Percentiles rank a stretch among this genome's conserved stretches.
Conservation (phyloP, 2,113 vertebrate species). For the Engraulis encrasicolus region DNA sequence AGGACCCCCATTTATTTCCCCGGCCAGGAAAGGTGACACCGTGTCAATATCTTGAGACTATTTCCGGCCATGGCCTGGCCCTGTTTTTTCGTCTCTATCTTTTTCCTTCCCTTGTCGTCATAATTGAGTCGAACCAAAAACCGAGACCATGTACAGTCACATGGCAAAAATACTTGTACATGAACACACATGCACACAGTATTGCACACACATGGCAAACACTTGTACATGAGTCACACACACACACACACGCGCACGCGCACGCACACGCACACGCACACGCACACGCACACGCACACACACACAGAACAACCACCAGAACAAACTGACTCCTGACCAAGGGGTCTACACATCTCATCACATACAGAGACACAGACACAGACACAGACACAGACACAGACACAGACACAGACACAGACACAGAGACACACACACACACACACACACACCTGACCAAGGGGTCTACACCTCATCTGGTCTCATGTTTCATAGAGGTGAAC, state of each 20-base stretch:
- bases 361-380: too few species aligned
- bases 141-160: background rate
- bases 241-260: too few species aligned
- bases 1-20: background rate
- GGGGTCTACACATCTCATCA: too few species aligned
- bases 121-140: background rate
- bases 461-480: background rate
- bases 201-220: too few species aligned
- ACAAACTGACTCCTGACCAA: too few species aligned
- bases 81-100: too few species aligned
- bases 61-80: background rate
- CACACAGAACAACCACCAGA: too few species aligned
- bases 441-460: background rate
- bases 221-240: too few species aligned
- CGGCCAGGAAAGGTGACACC: background rate
- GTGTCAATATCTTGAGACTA: background rate
- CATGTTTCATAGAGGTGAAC: background rate
- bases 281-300: too few species aligned
- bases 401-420: constrained; percentile 7
- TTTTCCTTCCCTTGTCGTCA: background rate
- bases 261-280: too few species aligned
- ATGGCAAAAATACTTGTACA: constrained; percentile 4
- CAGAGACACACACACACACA: background rate
- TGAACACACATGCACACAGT: background rate
- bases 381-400: too few species aligned